Evolutionary conservation across 2,797 vertebrate species (phyloP).

Genomic region (Peromyscus eremicus): DNA sequence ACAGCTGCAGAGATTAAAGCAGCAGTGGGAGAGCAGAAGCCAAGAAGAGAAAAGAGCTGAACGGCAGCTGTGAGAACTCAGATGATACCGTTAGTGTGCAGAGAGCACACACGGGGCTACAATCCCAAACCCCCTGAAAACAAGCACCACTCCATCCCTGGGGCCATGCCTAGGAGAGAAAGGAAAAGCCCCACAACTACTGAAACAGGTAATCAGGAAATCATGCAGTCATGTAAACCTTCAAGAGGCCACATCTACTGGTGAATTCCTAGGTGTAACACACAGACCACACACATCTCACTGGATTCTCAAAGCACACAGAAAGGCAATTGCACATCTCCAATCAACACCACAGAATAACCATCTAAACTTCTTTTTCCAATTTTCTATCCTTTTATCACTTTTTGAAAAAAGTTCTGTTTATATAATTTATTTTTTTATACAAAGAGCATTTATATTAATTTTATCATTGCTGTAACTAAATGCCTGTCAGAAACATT

Average conservation of each 20-base stretch:
- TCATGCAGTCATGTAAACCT: neutral
- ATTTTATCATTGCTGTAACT: neutral
- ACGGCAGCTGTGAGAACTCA: neutral
- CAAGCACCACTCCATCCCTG: accelerated
- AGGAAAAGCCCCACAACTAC: neutral
- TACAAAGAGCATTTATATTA: neutral
- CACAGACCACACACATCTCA: neutral
- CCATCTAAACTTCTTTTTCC: neutral
- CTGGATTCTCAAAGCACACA: neutral
- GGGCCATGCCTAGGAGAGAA: neutral
- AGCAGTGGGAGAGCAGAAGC: constrained; percentile 3
- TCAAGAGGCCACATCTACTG: neutral
- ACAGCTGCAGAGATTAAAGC: neutral
- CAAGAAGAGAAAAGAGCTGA: constrained; percentile 7
- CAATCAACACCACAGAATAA: neutral
- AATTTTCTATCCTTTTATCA: neutral
- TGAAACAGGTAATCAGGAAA: neutral
- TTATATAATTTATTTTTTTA: neutral
- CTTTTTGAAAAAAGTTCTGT: neutral
- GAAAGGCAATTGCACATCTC: neutral
- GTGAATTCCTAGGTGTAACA: neutral
- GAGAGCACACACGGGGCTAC: neutral
- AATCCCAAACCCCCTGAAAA: neutral
- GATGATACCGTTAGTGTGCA: neutral
- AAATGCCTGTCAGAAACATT: neutral